Evolutionary conservation across 2,888 invertebrate genomes (phyloP).

Genomic region (Bhutanitis thaidina): DNA sequence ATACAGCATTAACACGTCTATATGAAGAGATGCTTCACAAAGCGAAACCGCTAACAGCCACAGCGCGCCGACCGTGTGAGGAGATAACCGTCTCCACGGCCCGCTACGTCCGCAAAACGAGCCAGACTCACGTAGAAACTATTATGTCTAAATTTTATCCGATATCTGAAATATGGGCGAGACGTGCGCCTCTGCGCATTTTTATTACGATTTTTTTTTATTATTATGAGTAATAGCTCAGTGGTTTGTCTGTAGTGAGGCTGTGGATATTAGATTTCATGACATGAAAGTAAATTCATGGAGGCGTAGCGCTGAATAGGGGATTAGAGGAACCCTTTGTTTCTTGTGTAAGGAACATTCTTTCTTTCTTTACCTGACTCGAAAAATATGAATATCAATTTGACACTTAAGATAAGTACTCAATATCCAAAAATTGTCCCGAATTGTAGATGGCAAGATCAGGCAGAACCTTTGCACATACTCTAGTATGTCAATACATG

Average conservation of each 20-base stretch:
- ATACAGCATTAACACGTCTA: neutral
- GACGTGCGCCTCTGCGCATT: slow-evolving; percentile 40
- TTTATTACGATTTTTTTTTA: slow-evolving; percentile 39
- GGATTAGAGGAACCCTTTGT: neutral
- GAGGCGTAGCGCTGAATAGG: neutral
- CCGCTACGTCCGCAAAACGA: neutral
- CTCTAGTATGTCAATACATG: no score
- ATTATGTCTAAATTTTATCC: slow-evolving; percentile 60
- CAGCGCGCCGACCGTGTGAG: neutral
- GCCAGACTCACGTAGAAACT: slow-evolving; percentile 40
- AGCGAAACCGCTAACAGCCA: neutral
- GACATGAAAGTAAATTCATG: slow-evolving; percentile 3
- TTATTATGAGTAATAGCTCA: slow-evolving; percentile 15
- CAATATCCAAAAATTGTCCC: no score
- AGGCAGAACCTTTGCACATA: no score
- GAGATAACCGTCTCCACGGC: neutral
- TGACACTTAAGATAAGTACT: no score
- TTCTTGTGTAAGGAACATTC: neutral
- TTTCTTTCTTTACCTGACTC: no score
- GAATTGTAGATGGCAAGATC: no score
- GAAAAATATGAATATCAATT: no score
- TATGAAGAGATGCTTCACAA: neutral
- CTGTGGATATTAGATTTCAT: slow-evolving; percentile 1
- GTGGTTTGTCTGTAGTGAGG: neutral
- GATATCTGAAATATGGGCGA: slow-evolving; percentile 52